A percentile compares a stretch with the other conserved stretches of the same genome.
These are phyloP conservation scores for Pocillopora damicornis DNA, from an alignment of 64 coral and sea anemone species.

Conservation along the genomic window DNA sequence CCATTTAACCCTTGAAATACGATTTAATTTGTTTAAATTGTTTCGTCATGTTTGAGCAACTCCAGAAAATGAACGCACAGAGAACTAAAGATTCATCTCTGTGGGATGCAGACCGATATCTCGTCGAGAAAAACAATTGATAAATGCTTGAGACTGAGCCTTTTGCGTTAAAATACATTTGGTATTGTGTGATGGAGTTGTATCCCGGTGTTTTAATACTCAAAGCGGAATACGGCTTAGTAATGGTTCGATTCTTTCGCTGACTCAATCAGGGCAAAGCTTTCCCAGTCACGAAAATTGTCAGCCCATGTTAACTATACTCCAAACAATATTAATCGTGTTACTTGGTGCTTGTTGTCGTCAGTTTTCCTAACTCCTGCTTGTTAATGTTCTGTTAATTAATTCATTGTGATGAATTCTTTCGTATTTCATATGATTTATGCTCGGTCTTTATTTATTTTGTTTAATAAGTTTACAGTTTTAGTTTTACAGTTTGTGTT, in stretches of 20 bases:
- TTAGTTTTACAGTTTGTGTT: no score
- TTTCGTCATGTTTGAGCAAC: slow-evolving; percentile 5
- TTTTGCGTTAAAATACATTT: neutral
- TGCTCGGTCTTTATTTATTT: no score
- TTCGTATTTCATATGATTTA: no score
- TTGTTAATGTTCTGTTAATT: no score
- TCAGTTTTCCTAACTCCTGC: no score
- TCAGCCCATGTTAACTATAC: no score
- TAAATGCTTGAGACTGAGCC: neutral
- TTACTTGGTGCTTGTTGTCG: no score
- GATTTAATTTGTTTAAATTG: slow-evolving; percentile 24
- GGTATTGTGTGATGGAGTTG: slow-evolving; percentile 5
- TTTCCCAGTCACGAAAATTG: neutral
- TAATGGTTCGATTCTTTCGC: neutral
- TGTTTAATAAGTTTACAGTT: no score
- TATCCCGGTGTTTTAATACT: neutral
- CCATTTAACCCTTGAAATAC: neutral
- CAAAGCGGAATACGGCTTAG: neutral
- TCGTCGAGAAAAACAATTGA: slow-evolving; percentile 2
- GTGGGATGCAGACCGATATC: neutral
- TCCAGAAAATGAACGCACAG: neutral
- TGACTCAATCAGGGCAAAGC: neutral
- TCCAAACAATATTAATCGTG: no score
- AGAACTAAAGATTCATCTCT: slow-evolving; percentile 1
- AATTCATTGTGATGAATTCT: no score